These are phyloP conservation scores for Cheilosia vulpina DNA, from an alignment of 2,888 invertebrate species.

Conservation along the genomic window DNA sequence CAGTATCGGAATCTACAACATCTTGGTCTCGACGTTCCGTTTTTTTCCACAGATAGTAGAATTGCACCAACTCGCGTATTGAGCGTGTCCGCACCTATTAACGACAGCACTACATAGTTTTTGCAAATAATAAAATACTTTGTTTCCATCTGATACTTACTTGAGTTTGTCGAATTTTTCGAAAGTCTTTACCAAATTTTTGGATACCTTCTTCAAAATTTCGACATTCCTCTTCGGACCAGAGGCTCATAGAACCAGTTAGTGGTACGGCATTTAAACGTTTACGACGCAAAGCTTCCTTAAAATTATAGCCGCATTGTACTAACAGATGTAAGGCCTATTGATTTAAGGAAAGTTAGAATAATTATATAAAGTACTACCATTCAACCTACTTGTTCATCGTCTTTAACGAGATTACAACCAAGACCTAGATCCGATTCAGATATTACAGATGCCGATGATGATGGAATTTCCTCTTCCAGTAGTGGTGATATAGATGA, in stretches of 20 bases:
- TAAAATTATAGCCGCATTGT: conserved; percentile 97
- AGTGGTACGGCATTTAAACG: conserved; percentile 88
- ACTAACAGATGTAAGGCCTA: conserved; percentile 93
- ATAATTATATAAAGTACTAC: neutral
- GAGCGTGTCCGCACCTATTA: conserved; percentile 91
- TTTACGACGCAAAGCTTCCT: conserved; percentile 93
- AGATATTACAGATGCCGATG: conserved; percentile 45
- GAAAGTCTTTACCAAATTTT: conserved; percentile 97
- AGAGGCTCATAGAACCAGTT: conserved; percentile 91
- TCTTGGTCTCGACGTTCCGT: conserved; percentile 95
- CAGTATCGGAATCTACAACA: conserved; percentile 81
- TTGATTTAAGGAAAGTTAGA: neutral
- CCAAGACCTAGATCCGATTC: conserved; percentile 65
- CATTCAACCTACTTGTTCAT: conserved; percentile 86
- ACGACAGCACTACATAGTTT: neutral
- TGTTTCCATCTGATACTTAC: conserved; percentile 80
- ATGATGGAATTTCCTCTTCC: conserved; percentile 53
- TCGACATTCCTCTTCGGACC: conserved; percentile 98
- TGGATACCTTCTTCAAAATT: conserved; percentile 98
- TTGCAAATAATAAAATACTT: neutral
- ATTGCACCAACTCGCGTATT: conserved; percentile 98
- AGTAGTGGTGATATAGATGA: conserved; percentile 51
- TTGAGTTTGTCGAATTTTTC: conserved; percentile 96
- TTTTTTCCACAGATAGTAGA: conserved; percentile 99
- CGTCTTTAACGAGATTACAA: conserved; percentile 85